phyloP scores from a whole-genome alignment of 2,113 vertebrate species.

The Epinephelus moara region DNA sequence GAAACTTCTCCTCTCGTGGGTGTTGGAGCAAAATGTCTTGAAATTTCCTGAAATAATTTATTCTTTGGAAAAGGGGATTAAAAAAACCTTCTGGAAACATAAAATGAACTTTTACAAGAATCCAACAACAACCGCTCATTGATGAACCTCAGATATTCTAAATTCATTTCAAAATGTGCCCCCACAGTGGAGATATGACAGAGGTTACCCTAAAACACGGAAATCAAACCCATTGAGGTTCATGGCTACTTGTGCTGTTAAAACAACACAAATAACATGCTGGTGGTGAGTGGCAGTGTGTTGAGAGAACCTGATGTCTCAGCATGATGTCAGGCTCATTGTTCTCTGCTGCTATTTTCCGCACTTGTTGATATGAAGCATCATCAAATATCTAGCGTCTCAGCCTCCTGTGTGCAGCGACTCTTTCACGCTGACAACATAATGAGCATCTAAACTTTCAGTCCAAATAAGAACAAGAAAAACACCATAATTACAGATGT shows the following conservation, averaged over 20 bases:
- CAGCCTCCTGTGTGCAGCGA: neutral
- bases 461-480: constrained; percentile 52
- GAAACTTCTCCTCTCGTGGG: constrained; percentile 9
- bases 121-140: neutral
- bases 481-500: constrained; percentile 62
- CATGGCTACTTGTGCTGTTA: neutral
- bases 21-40: constrained; percentile 22
- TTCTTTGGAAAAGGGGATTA: neutral
- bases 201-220: neutral
- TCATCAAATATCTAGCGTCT: constrained; percentile 26
- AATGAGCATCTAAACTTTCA: constrained; percentile 70
- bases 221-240: neutral
- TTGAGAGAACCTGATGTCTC: constrained; percentile 18
- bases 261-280: neutral
- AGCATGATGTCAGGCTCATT: constrained; percentile 18
- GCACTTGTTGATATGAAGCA: constrained; percentile 51
- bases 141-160: neutral
- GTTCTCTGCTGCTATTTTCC: constrained; percentile 38
- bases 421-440: constrained; percentile 58
- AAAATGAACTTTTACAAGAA: neutral
- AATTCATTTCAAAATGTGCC: neutral
- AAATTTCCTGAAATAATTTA: neutral
- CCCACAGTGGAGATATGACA: neutral
- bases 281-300: neutral
- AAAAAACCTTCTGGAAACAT: neutral